A percentile compares a stretch with the other conserved stretches of the same genome.
Conservation (phyloP, 2,888 invertebrate genomes). For the Pollenia labialis region DNA sequence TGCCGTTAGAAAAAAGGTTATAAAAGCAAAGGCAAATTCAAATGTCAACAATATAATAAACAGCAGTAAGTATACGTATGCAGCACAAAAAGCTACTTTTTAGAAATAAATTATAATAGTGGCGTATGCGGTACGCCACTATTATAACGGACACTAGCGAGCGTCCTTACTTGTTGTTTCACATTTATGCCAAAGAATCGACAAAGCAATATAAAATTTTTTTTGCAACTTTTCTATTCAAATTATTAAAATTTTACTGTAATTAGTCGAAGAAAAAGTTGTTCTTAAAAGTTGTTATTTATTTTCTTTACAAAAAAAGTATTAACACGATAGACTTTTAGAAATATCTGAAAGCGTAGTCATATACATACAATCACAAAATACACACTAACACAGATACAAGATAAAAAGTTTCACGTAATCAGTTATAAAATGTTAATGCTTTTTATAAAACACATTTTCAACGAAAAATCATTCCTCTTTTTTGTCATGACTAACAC, state of each 20-base stretch:
- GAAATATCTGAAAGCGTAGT: neutral
- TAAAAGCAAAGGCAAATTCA: too few relatives aligned
- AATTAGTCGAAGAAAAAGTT: slow-evolving; percentile 33
- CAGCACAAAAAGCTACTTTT: too few relatives aligned
- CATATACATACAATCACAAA: neutral
- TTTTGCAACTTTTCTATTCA: neutral
- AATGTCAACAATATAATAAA: too few relatives aligned
- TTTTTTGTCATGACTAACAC: neutral
- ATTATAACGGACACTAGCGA: too few relatives aligned
- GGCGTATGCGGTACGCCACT: too few relatives aligned
- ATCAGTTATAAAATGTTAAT: slow-evolving; percentile 52
- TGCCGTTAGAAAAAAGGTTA: too few relatives aligned
- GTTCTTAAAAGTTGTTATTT: slow-evolving; percentile 48
- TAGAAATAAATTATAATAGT: too few relatives aligned
- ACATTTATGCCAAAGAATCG: neutral
- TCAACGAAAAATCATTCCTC: slow-evolving; percentile 22
- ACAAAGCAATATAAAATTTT: slow-evolving; percentile 3
- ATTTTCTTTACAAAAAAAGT: slow-evolving; percentile 4
- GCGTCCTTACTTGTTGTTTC: too few relatives aligned
- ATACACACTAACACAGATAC: neutral
- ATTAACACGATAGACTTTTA: slow-evolving; percentile 33
- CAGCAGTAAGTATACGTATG: too few relatives aligned
- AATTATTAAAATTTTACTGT: slow-evolving; percentile 38
- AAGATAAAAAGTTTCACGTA: slow-evolving; percentile 20
- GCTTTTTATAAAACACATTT: slow-evolving; percentile 21